Evolutionary conservation across 23 tunicate species (phyloP).

Genomic region (Halocynthia roretzi): DNA sequence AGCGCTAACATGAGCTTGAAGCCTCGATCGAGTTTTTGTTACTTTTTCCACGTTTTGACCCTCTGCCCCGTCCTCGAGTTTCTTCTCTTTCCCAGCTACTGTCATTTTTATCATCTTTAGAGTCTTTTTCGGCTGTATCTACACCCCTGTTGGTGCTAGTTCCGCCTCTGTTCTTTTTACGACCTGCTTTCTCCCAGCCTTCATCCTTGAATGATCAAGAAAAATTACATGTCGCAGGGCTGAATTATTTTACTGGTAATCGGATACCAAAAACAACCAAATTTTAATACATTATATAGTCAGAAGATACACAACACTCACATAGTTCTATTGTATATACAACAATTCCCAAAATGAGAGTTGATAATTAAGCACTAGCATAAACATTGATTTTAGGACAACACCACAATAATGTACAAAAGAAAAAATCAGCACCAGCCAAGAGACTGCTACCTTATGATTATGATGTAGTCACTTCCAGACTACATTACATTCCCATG

Average conservation of each 20-base stretch:
- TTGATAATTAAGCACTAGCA: too few species aligned
- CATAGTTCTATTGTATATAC: too few species aligned
- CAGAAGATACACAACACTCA: too few species aligned
- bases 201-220: slow-evolving; percentile 31
- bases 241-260: too few species aligned
- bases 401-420: neutral
- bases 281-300: too few species aligned
- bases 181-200: slow-evolving; percentile 84
- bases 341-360: too few species aligned
- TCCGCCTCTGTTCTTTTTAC: slow-evolving; percentile 55
- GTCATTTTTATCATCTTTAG: slow-evolving; percentile 32
- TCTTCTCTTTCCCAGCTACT: slow-evolving; percentile 24
- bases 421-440: slow-evolving; percentile 2
- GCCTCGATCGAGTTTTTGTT: neutral
- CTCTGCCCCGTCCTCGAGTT: slow-evolving; percentile 30
- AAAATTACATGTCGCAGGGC: neutral
- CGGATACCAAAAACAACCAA: too few species aligned
- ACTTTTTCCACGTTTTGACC: neutral
- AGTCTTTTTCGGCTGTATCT: slow-evolving; percentile 50
- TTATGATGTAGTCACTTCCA: too few species aligned
- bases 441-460: too few species aligned
- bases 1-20: neutral
- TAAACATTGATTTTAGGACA: too few species aligned
- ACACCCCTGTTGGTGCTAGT: slow-evolving; percentile 29
- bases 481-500: too few species aligned